These are phyloP conservation scores for Gymnosoma rotundatum DNA, from an alignment of 2,888 invertebrate species.

Conservation along the genomic window DNA sequence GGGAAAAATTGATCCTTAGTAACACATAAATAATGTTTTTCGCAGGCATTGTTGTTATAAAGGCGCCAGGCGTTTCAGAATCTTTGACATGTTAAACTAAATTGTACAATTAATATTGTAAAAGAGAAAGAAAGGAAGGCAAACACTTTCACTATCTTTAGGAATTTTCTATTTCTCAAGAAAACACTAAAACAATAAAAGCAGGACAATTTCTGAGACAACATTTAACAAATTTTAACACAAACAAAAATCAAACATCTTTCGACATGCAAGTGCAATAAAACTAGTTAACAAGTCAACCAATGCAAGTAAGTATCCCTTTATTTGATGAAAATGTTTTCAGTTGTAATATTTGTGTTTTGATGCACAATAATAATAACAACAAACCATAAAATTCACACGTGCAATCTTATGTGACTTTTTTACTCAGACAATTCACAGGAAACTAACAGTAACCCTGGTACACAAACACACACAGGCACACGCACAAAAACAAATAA, in stretches of 20 bases:
- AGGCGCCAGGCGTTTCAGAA: conserved; percentile 61
- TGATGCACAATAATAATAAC: conserved; percentile 24
- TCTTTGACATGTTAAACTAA: conserved; percentile 32
- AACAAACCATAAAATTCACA: conserved; percentile 69
- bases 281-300: neutral
- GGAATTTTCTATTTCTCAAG: conserved; percentile 21
- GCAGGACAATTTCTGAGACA: conserved; percentile 2
- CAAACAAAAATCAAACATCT: conserved; percentile 1
- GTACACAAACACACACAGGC: neutral
- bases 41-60: neutral
- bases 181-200: conserved; percentile 50
- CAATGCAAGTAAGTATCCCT: neutral
- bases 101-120: conserved; percentile 8
- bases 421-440: conserved; percentile 40
- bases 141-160: conserved; percentile 65
- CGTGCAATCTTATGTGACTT: conserved; percentile 51
- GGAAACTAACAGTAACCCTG: conserved; percentile 64
- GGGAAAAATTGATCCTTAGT: neutral
- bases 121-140: neutral
- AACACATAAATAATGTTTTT: conserved; percentile 47
- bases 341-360: conserved; percentile 31
- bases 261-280: conserved; percentile 34
- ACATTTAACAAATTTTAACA: too few relatives aligned
- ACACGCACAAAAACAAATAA: conserved; percentile 10
- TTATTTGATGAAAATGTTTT: neutral